phyloP scores from a whole-genome alignment of 64 coral and sea anemone genomes.

The Orbicella faveolata region DNA sequence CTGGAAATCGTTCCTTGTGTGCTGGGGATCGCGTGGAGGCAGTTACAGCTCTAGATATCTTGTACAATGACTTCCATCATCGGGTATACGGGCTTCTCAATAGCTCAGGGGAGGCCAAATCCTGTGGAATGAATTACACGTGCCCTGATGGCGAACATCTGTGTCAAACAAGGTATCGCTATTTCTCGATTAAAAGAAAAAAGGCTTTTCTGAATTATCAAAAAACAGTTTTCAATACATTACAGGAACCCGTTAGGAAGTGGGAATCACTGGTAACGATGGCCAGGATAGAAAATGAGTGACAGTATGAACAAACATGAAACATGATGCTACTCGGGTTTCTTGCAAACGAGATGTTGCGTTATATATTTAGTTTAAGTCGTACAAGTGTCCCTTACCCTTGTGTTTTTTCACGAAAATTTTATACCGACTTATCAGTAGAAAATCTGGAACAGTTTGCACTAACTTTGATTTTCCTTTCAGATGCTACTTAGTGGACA shows the following conservation, averaged over 20 bases:
- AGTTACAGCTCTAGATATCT: constrained; percentile 90
- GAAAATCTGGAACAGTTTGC: not conserved
- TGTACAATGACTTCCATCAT: constrained; percentile 90
- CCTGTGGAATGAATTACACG: constrained; percentile 84
- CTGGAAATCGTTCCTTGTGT: constrained; percentile 50
- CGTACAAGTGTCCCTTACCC: too few relatives aligned
- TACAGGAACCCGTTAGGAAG: too few relatives aligned
- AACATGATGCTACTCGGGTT: not conserved
- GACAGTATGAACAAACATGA: too few relatives aligned
- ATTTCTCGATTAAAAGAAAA: too few relatives aligned
- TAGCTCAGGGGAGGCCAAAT: constrained; percentile 60
- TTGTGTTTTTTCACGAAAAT: too few relatives aligned
- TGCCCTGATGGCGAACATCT: constrained; percentile 87
- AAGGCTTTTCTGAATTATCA: too few relatives aligned
- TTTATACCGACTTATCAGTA: too few relatives aligned
- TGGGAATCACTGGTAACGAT: too few relatives aligned
- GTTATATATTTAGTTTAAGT: too few relatives aligned
- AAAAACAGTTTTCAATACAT: too few relatives aligned
- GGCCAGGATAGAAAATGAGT: too few relatives aligned
- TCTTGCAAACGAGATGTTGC: not conserved
- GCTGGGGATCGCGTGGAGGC: constrained; percentile 93
- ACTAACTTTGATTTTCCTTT: not conserved
- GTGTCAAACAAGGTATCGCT: constrained; percentile 81
- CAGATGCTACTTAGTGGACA: constrained; percentile 96
- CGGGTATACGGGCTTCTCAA: constrained; percentile 81